phyloP scores from a whole-genome alignment of 2,113 vertebrate genomes.

The zebrafish (Danio rerio) region DNA sequence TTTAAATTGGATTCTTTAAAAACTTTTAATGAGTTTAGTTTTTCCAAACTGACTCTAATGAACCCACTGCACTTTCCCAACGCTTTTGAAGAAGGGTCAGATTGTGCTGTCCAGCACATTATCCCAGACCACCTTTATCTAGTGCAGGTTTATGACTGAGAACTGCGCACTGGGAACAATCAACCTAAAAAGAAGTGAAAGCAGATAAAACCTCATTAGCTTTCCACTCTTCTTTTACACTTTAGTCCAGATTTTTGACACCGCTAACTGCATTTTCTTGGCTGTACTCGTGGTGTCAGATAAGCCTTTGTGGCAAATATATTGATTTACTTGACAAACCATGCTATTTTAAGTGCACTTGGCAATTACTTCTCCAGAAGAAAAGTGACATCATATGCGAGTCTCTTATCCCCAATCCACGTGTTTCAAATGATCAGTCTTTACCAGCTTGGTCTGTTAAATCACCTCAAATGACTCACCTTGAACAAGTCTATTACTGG shows the following conservation, averaged over 20 bases:
- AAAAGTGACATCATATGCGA: neutral
- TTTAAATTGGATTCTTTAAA: neutral
- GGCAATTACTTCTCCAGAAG: neutral
- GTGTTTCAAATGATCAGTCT: neutral
- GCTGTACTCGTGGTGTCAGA: neutral
- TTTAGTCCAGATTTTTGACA: neutral
- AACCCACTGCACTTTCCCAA: conserved; percentile 61
- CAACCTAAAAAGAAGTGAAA: conserved; percentile 60
- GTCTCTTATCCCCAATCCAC: neutral
- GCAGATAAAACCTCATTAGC: neutral
- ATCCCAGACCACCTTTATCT: conserved; percentile 67
- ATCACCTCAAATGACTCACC: neutral
- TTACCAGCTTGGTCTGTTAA: neutral
- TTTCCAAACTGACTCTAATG: conserved; percentile 59
- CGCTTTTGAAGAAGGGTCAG: conserved; percentile 62
- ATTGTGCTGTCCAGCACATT: conserved; percentile 66
- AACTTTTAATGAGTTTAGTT: neutral
- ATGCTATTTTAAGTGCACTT: neutral
- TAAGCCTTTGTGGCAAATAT: neutral
- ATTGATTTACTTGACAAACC: conserved; percentile 8
- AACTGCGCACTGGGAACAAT: conserved; percentile 69
- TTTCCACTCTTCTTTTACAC: neutral
- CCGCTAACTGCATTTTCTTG: neutral
- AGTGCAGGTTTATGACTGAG: conserved; percentile 69
- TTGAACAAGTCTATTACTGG: neutral